These are phyloP conservation scores for Eufriesea mexicana DNA, from an alignment of 1,140 invertebrate genomes.

Conservation along the genomic window DNA sequence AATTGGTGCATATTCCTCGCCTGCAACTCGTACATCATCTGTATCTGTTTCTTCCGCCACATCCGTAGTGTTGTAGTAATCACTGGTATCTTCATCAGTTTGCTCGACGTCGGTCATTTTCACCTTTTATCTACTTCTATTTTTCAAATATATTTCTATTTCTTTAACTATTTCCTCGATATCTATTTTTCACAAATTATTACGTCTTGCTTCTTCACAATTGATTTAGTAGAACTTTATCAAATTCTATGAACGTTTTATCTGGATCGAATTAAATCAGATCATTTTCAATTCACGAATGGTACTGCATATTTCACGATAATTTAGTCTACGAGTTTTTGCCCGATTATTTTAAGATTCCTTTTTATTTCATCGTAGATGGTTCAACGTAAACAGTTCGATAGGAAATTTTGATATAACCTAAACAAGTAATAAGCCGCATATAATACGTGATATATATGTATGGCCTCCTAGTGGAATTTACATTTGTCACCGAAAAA, in stretches of 20 bases:
- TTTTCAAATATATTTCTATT: too few species aligned
- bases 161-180: neutral
- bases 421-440: neutral
- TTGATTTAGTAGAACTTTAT: neutral
- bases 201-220: neutral
- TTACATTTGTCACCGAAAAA: conserved; percentile 21
- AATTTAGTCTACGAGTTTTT: neutral
- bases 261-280: neutral
- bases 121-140: neutral
- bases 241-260: neutral
- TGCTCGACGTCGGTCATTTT: conserved; percentile 23
- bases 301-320: neutral
- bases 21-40: neutral
- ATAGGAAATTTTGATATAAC: conserved; percentile 16
- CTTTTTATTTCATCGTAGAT: neutral
- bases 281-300: neutral
- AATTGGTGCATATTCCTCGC: neutral
- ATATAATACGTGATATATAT: neutral
- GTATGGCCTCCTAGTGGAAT: neutral
- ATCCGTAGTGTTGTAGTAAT: neutral
- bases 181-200: neutral
- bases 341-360: too few species aligned
- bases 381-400: neutral
- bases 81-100: conserved; percentile 8
- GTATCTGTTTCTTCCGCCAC: neutral